phyloP scores from a whole-genome alignment of 2,797 vertebrate species.

The Poliocrania exsul region DNA sequence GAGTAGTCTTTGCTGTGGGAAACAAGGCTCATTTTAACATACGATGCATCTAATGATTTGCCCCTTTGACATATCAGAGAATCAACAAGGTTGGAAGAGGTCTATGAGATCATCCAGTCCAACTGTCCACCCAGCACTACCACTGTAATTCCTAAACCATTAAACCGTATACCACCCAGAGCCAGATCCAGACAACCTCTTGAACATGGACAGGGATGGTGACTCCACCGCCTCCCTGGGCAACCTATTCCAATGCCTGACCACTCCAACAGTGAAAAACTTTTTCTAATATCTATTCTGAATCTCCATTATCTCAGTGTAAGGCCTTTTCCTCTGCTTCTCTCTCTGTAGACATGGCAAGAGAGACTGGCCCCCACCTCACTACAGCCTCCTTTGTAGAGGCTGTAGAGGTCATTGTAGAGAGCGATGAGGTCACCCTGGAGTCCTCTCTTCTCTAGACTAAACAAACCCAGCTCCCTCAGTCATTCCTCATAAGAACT shows the following conservation, averaged over 20 bases:
- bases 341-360: background rate
- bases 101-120: background rate
- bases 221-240: background rate
- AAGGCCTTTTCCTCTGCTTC: background rate
- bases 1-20: background rate
- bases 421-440: fast-evolving
- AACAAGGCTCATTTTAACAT: background rate
- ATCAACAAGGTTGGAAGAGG: background rate
- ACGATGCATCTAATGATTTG: background rate
- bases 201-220: background rate
- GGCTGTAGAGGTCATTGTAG: background rate
- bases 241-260: background rate
- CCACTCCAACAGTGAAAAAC: background rate
- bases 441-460: background rate
- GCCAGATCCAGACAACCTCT: background rate
- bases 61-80: background rate
- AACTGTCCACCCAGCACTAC: background rate
- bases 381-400: background rate
- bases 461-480: background rate
- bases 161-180: background rate
- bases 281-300: background rate
- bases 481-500: background rate
- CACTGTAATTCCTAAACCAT: background rate
- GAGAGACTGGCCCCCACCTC: fast-evolving
- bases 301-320: background rate